A percentile compares a stretch with the other conserved stretches of the same genome.
These are phyloP conservation scores for Otis tarda DNA, from an alignment of 2,113 vertebrate species.

Conservation along the genomic window DNA sequence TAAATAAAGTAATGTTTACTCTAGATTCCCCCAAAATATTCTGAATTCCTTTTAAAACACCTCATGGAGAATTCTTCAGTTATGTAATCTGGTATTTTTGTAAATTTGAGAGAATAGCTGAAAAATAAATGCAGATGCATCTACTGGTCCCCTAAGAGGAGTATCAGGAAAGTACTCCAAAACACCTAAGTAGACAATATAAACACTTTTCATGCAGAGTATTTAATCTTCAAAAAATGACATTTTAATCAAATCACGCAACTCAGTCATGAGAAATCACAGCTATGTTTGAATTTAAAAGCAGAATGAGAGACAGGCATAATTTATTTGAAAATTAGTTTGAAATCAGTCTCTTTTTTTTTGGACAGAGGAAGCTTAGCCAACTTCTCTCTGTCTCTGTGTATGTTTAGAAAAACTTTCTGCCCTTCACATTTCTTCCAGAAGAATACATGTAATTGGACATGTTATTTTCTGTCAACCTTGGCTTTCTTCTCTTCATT, in stretches of 20 bases:
- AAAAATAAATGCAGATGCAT: not conserved
- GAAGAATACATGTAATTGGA: not conserved
- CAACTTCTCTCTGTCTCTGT: not conserved
- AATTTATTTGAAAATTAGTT: not conserved
- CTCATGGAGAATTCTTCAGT: not conserved
- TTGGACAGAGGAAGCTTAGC: not conserved
- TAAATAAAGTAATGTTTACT: not conserved
- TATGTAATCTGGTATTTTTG: not conserved
- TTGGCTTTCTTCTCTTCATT: not conserved
- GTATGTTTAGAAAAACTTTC: not conserved
- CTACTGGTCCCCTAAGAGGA: not conserved
- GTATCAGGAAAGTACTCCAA: not conserved
- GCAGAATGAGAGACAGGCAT: not conserved
- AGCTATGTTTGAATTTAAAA: not conserved
- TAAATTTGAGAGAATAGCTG: not conserved
- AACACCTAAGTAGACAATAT: fast-evolving
- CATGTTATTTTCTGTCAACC: not conserved
- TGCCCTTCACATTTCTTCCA: not conserved
- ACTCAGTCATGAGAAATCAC: not conserved
- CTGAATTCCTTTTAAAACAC: not conserved
- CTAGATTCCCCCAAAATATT: not conserved
- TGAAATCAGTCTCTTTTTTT: not conserved
- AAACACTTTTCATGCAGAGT: not conserved
- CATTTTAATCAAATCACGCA: not conserved
- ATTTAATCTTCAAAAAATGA: not conserved